These are phyloP conservation scores for Castor canadensis DNA, from an alignment of 2,113 vertebrate species.

Conservation along the genomic window DNA sequence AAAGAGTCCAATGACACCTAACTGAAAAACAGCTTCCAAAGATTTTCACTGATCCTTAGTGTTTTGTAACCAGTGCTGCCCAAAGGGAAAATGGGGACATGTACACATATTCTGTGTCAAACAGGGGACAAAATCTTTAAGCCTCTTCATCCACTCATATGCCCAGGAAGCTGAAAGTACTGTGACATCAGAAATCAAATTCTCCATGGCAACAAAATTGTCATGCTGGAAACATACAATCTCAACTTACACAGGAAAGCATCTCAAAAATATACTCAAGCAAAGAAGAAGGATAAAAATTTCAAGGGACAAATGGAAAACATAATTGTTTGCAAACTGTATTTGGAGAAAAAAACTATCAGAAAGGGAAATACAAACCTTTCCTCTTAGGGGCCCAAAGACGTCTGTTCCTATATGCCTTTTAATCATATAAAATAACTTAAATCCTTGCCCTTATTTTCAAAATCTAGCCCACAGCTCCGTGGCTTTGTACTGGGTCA, in stretches of 20 bases:
- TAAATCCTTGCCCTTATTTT: slow-evolving; percentile 58
- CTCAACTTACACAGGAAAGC: slow-evolving; percentile 37
- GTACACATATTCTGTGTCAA: neutral
- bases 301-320: slow-evolving; percentile 18
- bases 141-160: neutral
- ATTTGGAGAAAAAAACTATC: neutral
- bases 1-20: neutral
- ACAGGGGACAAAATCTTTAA: neutral
- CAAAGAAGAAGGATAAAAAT: neutral
- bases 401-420: neutral
- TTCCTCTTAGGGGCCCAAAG: neutral
- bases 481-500: neutral
- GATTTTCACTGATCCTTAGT: neutral
- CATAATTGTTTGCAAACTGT: neutral
- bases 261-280: slow-evolving; percentile 11
- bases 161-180: neutral
- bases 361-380: neutral
- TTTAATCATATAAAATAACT: slow-evolving; percentile 59
- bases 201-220: slow-evolving; percentile 78
- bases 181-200: slow-evolving; percentile 30
- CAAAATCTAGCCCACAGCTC: slow-evolving; percentile 39
- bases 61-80: neutral
- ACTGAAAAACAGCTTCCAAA: neutral
- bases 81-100: accelerated
- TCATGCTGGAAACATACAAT: slow-evolving; percentile 55